These are phyloP conservation scores for Drosophila limbata DNA, from an alignment of 2,888 invertebrate species.

Conservation along the genomic window DNA sequence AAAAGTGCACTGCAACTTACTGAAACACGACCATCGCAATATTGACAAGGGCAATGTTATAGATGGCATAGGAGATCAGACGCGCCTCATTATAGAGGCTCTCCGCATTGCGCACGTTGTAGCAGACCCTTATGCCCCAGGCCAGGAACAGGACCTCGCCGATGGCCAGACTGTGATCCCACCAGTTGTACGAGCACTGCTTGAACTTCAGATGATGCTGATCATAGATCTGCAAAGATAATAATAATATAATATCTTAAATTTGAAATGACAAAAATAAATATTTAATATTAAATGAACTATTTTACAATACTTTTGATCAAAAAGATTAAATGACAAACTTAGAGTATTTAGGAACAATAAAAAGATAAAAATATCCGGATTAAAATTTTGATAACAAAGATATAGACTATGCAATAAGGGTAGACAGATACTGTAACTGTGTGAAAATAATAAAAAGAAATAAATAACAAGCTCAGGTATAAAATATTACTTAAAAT, in stretches of 20 bases:
- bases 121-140: conserved; percentile 94
- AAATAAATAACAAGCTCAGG: too few species aligned
- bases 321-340: too few species aligned
- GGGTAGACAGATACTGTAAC: too few species aligned
- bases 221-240: conserved; percentile 88
- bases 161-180: conserved; percentile 96
- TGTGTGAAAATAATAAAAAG: too few species aligned
- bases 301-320: too few species aligned
- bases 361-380: too few species aligned
- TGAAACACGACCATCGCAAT: conserved; percentile 96
- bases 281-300: too few species aligned
- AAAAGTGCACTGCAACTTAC: conserved; percentile 88
- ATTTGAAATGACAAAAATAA: too few species aligned
- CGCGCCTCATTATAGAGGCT: conserved; percentile 97
- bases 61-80: conserved; percentile 96
- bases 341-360: too few species aligned
- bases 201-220: conserved; percentile 92
- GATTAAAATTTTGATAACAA: too few species aligned
- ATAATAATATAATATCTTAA: neutral
- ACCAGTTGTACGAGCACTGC: conserved; percentile 96
- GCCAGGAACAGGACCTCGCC: conserved; percentile 92
- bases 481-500: too few species aligned
- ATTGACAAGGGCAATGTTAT: conserved; percentile 97
- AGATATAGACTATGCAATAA: too few species aligned
- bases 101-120: conserved; percentile 95